These are phyloP conservation scores for Lasioglossum oenotherae DNA, from an alignment of 2,888 invertebrate species.

Conservation along the genomic window DNA sequence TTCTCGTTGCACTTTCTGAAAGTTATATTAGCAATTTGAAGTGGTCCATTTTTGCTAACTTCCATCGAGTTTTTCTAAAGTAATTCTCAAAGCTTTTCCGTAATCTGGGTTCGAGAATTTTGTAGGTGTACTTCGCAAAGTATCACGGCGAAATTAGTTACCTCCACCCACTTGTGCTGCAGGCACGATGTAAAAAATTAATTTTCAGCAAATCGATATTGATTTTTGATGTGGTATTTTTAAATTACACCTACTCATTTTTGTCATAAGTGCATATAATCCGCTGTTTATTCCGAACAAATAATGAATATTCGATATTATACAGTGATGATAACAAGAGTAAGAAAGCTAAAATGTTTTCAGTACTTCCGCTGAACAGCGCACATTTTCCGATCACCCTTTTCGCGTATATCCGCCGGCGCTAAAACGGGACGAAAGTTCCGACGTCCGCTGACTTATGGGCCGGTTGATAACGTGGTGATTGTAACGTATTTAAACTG, in stretches of 20 bases:
- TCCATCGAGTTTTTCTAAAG: background rate
- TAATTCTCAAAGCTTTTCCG: background rate
- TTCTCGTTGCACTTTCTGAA: background rate
- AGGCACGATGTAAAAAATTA: background rate
- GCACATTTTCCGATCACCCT: background rate
- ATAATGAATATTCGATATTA: background rate
- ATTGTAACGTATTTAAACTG: conserved; percentile 24
- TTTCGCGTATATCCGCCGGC: background rate
- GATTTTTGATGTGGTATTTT: background rate
- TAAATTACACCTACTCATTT: no score
- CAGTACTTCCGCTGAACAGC: background rate
- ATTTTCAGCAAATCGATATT: background rate
- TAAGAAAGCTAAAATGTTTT: background rate
- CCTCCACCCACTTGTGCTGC: background rate
- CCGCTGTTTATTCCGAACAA: no score
- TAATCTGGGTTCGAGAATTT: background rate
- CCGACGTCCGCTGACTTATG: conserved; percentile 25
- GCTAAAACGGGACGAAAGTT: background rate
- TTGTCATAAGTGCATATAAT: no score
- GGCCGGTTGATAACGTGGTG: conserved; percentile 22
- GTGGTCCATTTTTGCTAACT: background rate
- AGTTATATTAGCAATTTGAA: conserved; percentile 1
- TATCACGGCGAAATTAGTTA: background rate
- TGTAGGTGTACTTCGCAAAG: background rate
- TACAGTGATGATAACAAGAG: background rate